phyloP scores from a whole-genome alignment of 2,888 invertebrate species.

The Physocephala rufipes region DNA sequence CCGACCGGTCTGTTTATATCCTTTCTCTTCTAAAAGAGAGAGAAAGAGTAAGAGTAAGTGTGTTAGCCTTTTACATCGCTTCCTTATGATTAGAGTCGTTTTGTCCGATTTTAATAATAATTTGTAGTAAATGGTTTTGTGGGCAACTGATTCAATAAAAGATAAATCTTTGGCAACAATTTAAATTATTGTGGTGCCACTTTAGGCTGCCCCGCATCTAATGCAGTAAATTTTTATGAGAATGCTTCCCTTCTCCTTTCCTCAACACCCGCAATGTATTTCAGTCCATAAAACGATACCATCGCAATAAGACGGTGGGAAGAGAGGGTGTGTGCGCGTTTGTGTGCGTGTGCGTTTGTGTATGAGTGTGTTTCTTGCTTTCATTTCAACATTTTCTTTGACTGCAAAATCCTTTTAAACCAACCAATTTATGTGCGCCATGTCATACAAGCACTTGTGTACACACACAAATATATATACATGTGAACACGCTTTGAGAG shows the following conservation, averaged over 20 bases:
- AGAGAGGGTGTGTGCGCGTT: not conserved
- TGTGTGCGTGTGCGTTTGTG: slow-evolving; percentile 9
- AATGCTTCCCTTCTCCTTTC: not conserved
- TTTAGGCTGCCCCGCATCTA: slow-evolving; percentile 9
- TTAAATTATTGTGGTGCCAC: not conserved
- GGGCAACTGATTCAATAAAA: slow-evolving; percentile 3
- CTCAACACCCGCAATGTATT: not conserved
- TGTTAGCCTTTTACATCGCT: not conserved
- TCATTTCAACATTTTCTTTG: slow-evolving; percentile 26
- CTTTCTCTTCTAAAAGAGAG: too few species aligned
- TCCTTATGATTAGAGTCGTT: too few species aligned
- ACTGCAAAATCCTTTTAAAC: slow-evolving; percentile 22
- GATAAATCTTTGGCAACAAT: slow-evolving; percentile 6
- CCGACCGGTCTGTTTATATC: too few species aligned
- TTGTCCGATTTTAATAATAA: not conserved
- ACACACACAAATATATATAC: slow-evolving; percentile 2
- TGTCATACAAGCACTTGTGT: not conserved
- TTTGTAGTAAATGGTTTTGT: slow-evolving; percentile 16
- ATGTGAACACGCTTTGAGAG: not conserved
- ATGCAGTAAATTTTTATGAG: slow-evolving; percentile 23
- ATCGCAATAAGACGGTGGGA: not conserved
- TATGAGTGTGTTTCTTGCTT: slow-evolving; percentile 6
- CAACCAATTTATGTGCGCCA: slow-evolving; percentile 7
- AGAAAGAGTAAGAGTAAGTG: too few species aligned
- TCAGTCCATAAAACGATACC: not conserved